Conservation (phyloP, 2,113 vertebrate species). For the Hemichromis elongatus region DNA sequence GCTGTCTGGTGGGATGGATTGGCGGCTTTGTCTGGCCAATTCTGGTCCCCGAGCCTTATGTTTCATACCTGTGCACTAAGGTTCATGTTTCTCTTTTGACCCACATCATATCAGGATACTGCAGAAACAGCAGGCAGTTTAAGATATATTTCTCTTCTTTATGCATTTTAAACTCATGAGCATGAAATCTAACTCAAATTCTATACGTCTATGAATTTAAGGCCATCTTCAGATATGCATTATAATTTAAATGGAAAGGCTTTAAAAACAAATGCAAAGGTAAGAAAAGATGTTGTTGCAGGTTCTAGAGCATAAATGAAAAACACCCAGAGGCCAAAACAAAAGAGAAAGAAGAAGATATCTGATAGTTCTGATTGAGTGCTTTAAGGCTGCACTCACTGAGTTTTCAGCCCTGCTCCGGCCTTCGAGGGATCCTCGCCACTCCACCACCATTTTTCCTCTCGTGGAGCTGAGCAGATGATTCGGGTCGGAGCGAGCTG, state of each 20-base stretch:
- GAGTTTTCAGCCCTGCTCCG: neutral
- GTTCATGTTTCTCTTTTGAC: neutral
- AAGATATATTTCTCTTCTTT: neutral
- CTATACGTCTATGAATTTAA: neutral
- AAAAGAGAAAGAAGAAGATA: neutral
- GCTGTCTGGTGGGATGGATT: rapidly evolving
- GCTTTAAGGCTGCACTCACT: neutral
- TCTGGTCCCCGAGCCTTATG: neutral
- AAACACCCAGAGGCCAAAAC: neutral
- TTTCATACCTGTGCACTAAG: neutral
- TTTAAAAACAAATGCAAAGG: neutral
- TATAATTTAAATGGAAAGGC: neutral
- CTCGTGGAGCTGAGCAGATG: neutral
- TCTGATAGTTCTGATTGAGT: neutral
- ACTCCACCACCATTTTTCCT: neutral
- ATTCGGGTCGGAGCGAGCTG: neutral
- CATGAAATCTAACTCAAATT: neutral
- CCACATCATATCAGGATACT: neutral
- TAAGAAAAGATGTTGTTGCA: neutral
- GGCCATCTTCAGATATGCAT: neutral
- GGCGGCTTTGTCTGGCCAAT: neutral
- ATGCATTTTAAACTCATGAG: neutral
- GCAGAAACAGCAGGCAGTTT: rapidly evolving
- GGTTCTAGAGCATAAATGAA: neutral
- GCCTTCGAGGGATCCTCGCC: neutral